Percentiles rank a stretch among this genome's conserved stretches.
These are phyloP conservation scores for Cenopis cana DNA, from an alignment of 2,888 invertebrate species.

Conservation along the genomic window DNA sequence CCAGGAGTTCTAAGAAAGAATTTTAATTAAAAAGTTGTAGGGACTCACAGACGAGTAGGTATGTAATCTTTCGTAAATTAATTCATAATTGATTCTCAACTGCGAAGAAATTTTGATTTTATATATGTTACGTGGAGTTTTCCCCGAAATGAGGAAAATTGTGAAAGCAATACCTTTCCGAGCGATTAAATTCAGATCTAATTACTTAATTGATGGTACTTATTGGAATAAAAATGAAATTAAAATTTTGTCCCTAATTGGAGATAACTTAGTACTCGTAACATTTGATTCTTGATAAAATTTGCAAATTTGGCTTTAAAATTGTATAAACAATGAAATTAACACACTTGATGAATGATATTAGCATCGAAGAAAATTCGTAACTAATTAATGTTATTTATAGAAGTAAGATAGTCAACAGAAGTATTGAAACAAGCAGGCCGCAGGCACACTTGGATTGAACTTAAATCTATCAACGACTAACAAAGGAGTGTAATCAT, in stretches of 20 bases:
- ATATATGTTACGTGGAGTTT: constrained; percentile 26
- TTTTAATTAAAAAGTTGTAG: constrained; percentile 80
- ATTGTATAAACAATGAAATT: too few species aligned
- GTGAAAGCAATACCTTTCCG: constrained; percentile 6
- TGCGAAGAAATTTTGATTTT: constrained; percentile 53
- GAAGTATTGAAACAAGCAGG: too few species aligned
- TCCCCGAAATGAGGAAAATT: constrained; percentile 21
- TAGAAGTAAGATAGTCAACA: too few species aligned
- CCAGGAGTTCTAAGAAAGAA: constrained; percentile 68
- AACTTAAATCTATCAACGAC: too few species aligned
- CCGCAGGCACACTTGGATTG: too few species aligned
- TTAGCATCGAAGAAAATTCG: too few species aligned
- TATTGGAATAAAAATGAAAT: neutral
- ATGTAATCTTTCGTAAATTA: constrained; percentile 80
- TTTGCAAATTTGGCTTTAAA: too few species aligned
- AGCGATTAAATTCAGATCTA: constrained; percentile 4
- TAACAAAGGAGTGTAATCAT: too few species aligned
- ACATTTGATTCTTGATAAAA: too few species aligned
- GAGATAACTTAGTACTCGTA: too few species aligned
- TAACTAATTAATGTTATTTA: too few species aligned
- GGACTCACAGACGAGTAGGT: constrained; percentile 73
- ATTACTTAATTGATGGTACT: constrained; percentile 5
- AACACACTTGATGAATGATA: too few species aligned
- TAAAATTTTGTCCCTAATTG: neutral
- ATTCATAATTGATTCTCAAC: constrained; percentile 75